Evolutionary conservation across 2,797 vertebrate genomes (phyloP).

Genomic region (Malurus splendens): DNA sequence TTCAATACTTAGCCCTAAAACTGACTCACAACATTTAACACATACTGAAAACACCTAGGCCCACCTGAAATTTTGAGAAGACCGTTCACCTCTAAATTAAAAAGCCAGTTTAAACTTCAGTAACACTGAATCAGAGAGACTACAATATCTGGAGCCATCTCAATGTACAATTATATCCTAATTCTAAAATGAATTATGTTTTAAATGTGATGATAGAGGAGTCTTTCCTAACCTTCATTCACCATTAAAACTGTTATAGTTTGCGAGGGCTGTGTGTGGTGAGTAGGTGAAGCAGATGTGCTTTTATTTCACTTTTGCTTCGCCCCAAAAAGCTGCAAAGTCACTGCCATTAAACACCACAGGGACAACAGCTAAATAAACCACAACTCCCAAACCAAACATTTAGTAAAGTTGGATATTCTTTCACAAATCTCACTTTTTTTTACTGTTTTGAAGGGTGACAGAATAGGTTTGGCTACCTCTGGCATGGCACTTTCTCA

Average conservation of each 20-base stretch:
- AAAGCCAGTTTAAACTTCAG: not conserved
- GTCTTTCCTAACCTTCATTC: not conserved
- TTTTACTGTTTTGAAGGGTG: not conserved
- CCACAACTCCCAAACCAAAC: not conserved
- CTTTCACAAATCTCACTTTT: not conserved
- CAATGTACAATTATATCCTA: not conserved
- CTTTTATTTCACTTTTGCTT: not conserved
- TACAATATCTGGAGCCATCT: not conserved
- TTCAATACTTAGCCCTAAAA: not conserved
- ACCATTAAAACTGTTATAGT: not conserved
- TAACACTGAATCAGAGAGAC: not conserved
- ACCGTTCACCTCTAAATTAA: not conserved
- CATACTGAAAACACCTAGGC: not conserved
- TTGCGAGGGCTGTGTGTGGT: fast-evolving
- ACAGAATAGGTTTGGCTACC: not conserved
- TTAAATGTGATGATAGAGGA: not conserved
- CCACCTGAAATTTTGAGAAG: not conserved
- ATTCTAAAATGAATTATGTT: not conserved
- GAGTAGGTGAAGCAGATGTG: not conserved
- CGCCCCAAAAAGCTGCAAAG: not conserved
- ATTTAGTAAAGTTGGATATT: not conserved
- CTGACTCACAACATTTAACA: not conserved
- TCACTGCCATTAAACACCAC: not conserved
- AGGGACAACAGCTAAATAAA: not conserved
- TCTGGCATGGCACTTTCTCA: not conserved